Conservation (phyloP, 2,888 invertebrate genomes). For the Hyles lineata region DNA sequence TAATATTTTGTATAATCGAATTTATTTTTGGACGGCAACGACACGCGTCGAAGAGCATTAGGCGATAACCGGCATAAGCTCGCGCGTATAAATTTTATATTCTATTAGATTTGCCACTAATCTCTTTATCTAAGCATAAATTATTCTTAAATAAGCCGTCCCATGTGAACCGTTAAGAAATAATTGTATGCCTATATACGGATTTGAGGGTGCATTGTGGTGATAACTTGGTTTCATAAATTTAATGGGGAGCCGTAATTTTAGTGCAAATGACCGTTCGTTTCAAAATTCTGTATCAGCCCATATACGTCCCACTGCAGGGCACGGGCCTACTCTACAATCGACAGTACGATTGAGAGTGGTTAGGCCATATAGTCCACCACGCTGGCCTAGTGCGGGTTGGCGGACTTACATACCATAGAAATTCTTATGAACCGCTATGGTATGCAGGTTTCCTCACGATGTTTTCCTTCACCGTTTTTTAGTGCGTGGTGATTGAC, state of each 20-base stretch:
- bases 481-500: too few species aligned
- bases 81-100: conserved; percentile 69
- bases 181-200: conserved; percentile 76
- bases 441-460: too few species aligned
- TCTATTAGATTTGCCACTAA: conserved; percentile 74
- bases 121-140: conserved; percentile 76
- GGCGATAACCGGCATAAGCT: conserved; percentile 59
- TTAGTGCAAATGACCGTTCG: background rate
- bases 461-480: too few species aligned
- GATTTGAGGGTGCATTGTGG: conserved; percentile 49
- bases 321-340: too few species aligned
- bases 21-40: conserved; percentile 39
- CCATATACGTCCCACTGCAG: too few species aligned
- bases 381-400: too few species aligned
- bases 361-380: too few species aligned
- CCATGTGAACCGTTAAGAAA: conserved; percentile 63
- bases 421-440: too few species aligned
- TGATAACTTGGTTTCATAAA: background rate
- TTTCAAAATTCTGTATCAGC: too few species aligned
- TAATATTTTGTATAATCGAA: conserved; percentile 26
- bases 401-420: too few species aligned
- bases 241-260: background rate
- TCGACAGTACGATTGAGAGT: too few species aligned
- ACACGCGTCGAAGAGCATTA: conserved; percentile 70
- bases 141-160: conserved; percentile 68